Conservation (phyloP, 2,113 vertebrate genomes). For the Aptenodytes patagonicus region DNA sequence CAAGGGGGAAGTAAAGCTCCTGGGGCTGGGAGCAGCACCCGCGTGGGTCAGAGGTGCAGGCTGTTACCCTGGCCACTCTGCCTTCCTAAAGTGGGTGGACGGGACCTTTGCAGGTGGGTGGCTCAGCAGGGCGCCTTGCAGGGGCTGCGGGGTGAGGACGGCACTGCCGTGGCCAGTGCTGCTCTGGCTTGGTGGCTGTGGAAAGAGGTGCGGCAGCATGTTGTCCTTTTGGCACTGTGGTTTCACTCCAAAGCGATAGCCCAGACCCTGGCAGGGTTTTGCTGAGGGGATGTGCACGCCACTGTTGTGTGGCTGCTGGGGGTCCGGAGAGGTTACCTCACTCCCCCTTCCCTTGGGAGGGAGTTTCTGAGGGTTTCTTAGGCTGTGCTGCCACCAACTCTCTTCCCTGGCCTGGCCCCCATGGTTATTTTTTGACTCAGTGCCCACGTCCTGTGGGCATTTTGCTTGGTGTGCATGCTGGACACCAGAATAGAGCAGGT, state of each 20-base stretch:
- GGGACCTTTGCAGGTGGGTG: not conserved
- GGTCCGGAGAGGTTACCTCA: accelerated
- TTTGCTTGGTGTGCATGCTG: not conserved
- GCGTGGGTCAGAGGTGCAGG: not conserved
- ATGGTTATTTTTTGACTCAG: accelerated
- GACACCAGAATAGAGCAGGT: accelerated
- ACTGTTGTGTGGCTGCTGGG: not conserved
- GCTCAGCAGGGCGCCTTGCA: accelerated
- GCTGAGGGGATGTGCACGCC: accelerated
- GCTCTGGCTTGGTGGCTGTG: accelerated
- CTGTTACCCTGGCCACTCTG: not conserved
- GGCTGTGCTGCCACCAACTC: not conserved
- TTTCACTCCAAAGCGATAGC: not conserved
- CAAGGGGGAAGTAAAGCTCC: not conserved
- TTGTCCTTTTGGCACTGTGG: not conserved
- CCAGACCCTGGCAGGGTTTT: not conserved
- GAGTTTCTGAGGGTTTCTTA: not conserved
- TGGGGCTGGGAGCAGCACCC: not conserved
- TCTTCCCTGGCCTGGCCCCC: not conserved
- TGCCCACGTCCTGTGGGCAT: accelerated
- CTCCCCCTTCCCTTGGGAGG: not conserved
- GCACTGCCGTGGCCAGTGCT: accelerated
- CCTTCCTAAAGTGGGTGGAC: not conserved
- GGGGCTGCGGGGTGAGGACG: accelerated
- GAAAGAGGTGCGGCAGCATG: accelerated